phyloP scores from a whole-genome alignment of 2,797 vertebrate genomes.

The Paguma larvata region DNA sequence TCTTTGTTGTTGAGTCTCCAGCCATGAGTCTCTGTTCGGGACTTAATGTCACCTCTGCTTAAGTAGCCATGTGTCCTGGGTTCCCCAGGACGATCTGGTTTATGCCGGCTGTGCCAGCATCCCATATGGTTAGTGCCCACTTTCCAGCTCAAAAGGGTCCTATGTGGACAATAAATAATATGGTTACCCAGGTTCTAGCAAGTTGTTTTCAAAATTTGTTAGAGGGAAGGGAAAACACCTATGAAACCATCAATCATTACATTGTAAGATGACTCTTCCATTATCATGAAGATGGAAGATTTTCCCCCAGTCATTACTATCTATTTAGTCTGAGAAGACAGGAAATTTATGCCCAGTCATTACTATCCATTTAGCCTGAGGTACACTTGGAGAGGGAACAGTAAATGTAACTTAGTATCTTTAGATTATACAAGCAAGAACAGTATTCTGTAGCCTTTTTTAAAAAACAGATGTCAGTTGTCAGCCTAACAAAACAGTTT shows the following conservation, averaged over 20 bases:
- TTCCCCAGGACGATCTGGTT: neutral
- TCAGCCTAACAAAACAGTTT: neutral
- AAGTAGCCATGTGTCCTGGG: neutral
- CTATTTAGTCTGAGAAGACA: neutral
- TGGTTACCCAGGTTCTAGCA: neutral
- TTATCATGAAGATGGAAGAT: neutral
- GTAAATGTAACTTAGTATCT: neutral
- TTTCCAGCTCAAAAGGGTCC: neutral
- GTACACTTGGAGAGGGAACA: neutral
- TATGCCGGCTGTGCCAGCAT: neutral
- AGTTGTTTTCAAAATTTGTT: constrained; percentile 31
- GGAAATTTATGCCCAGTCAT: neutral
- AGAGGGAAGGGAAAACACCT: neutral
- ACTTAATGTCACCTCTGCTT: neutral
- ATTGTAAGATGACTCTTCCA: neutral
- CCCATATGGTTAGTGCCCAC: neutral
- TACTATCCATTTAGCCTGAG: neutral
- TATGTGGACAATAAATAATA: neutral
- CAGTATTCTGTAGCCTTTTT: neutral
- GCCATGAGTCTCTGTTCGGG: neutral
- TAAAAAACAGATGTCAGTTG: neutral
- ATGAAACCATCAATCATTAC: neutral
- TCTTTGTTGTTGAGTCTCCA: neutral
- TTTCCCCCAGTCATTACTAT: neutral
- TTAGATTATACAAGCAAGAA: neutral